Evolutionary conservation across 2,888 invertebrate genomes (phyloP).

Genomic region (Ophonus ardosiacus): DNA sequence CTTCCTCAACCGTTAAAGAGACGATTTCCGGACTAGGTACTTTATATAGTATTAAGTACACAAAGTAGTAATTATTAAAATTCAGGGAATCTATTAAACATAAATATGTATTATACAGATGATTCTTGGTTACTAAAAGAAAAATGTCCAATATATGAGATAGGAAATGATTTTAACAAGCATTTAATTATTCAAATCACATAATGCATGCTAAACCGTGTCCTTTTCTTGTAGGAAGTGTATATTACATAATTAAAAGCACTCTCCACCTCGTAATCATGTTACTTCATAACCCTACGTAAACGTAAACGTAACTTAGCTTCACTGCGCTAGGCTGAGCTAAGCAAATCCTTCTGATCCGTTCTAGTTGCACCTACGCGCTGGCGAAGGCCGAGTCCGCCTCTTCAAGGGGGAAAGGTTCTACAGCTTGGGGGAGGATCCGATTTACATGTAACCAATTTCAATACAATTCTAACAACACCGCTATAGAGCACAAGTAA

Average conservation of each 20-base stretch:
- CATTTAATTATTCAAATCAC: background rate
- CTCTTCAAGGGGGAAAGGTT: constrained; percentile 35
- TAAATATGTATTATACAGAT: too few relatives aligned
- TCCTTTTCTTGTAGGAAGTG: background rate
- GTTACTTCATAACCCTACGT: background rate
- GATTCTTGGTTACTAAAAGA: too few relatives aligned
- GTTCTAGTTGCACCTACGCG: constrained; percentile 36
- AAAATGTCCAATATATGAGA: too few relatives aligned
- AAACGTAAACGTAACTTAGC: background rate
- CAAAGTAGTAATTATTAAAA: too few relatives aligned
- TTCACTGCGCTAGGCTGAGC: too few relatives aligned
- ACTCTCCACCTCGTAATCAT: background rate
- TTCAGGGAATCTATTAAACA: too few relatives aligned
- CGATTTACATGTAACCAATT: constrained; percentile 57
- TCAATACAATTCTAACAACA: constrained; percentile 54
- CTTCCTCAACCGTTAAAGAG: too few relatives aligned
- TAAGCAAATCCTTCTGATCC: background rate
- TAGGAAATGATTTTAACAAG: background rate
- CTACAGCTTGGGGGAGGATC: constrained; percentile 38
- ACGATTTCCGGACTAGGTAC: too few relatives aligned
- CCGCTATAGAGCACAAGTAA: background rate
- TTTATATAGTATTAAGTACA: too few relatives aligned
- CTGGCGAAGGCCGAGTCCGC: constrained; percentile 10
- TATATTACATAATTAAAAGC: background rate
- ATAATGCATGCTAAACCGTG: background rate